These are phyloP conservation scores for Alethe castanea DNA, from an alignment of 2,113 vertebrate species.

Conservation along the genomic window DNA sequence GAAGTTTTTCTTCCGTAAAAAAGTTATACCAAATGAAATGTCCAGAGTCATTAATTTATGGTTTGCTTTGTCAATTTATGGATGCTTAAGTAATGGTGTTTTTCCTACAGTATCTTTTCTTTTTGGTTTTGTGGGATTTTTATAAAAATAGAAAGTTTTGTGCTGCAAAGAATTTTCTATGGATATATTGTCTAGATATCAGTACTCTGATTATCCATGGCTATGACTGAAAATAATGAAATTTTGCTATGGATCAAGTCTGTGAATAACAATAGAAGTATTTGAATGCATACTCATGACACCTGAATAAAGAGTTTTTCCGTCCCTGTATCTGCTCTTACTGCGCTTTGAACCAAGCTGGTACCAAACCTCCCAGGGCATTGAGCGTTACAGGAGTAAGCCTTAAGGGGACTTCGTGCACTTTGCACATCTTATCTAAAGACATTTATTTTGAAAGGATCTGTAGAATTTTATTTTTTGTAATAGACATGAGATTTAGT, in stretches of 20 bases:
- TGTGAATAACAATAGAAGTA: not conserved
- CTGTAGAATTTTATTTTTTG: slow-evolving; percentile 1
- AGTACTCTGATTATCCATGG: not conserved
- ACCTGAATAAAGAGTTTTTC: not conserved
- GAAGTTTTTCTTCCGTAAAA: not conserved
- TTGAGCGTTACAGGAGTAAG: not conserved
- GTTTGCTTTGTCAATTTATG: not conserved
- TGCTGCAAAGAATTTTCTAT: not conserved
- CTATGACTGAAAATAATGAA: not conserved
- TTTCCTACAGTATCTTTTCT: not conserved
- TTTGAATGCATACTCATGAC: not conserved
- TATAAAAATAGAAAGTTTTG: not conserved
- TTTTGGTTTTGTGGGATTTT: not conserved
- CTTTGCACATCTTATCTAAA: not conserved
- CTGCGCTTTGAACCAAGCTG: not conserved
- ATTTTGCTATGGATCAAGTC: not conserved
- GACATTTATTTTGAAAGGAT: not conserved
- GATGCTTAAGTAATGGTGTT: not conserved
- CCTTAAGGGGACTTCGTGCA: not conserved
- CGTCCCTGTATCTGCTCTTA: not conserved
- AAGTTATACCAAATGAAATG: not conserved
- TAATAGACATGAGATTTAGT: slow-evolving; percentile 12
- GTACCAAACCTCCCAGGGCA: not conserved
- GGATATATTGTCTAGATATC: not conserved
- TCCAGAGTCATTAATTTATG: not conserved